Evolutionary conservation across 2,113 vertebrate species (phyloP), one percentile per base, ranked within the genome.

Genomic region (Odobenus rosmarus): DNA sequence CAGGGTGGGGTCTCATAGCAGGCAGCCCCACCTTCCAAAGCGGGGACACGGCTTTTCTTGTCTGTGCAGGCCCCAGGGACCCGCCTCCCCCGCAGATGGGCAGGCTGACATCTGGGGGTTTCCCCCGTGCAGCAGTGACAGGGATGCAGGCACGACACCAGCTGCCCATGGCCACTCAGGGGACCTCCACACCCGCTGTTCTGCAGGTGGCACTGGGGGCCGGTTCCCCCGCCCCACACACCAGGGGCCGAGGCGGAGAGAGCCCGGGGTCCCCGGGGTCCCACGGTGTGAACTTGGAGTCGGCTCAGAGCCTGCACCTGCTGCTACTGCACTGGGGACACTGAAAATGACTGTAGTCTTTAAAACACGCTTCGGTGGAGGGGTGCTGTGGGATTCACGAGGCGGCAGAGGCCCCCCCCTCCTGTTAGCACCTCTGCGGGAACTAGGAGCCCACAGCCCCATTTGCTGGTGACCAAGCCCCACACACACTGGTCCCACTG

Each of bases 1-100:
- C 71, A 7, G 5, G 23, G 11, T 11, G 12, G 33, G 64, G 15
- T 69, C 64, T 69, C 64, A 8, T 1, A 13, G 62, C 62, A 64
- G 62, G 62, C 36, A 42, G 71, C 21, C 71, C 36, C 36, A 6
- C 11, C 71, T 42, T 6, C 21, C 69, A 72, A 23, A 13, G 71
- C 36, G 0, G 71, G 19, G 36, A 39, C 21, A 1, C 0, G 39
- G 21, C 71, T 42, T 42, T 39, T 26, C 69, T 0, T 5, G 21
- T 46, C 72, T 4, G 7, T 18, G 8, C 42, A 8, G 72, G 28
- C 72, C 72, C 72, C 13, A 49, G 42, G 39, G 72, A 49, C 72
- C 72, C 7, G 3, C 72, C 24, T 49, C 72, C 23, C 23, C 39
- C 1, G 23, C 42, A 71, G n/a, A 23, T 2, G 1, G 18, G 19